Conservation (phyloP, 2,888 invertebrate species). For the Heteromurus nitidus region DNA sequence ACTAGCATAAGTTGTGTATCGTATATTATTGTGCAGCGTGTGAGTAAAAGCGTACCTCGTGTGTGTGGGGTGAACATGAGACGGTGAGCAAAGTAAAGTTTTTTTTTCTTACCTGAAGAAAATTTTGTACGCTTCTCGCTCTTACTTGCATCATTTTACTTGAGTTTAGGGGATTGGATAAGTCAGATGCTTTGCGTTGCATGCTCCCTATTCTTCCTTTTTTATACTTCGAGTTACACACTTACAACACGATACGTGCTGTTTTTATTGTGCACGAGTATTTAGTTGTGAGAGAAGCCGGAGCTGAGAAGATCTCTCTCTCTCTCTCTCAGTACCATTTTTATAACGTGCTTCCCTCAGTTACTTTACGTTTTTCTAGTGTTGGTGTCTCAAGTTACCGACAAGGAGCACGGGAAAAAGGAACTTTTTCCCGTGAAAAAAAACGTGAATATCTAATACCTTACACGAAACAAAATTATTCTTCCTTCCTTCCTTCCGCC, state of each 20-base stretch:
- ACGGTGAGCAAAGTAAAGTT: slow-evolving; percentile 13
- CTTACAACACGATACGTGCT: slow-evolving; percentile 4
- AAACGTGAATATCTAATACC: slow-evolving; percentile 21
- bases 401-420: background rate
- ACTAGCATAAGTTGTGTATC: too few species aligned
- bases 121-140: slow-evolving; percentile 2
- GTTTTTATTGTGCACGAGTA: slow-evolving; percentile 16
- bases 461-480: slow-evolving; percentile 16
- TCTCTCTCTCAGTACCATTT: too few species aligned
- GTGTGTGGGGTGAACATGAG: slow-evolving; percentile 34
- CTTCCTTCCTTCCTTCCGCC: slow-evolving; percentile 28
- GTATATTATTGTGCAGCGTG: background rate
- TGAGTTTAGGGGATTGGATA: slow-evolving; percentile 29
- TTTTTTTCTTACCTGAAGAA: slow-evolving; percentile 26
- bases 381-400: slow-evolving; percentile 30
- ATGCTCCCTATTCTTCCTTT: background rate
- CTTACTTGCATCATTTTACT: slow-evolving; percentile 12
- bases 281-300: slow-evolving; percentile 15
- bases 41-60: slow-evolving; percentile 12
- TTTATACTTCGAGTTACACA: background rate
- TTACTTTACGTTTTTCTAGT: background rate
- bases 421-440: slow-evolving; percentile 27
- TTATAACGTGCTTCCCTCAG: background rate
- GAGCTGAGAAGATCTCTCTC: too few species aligned
- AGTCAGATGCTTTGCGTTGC: slow-evolving; percentile 21